phyloP scores from a whole-genome alignment of 2,888 invertebrate genomes.

The Ophioninae sp. region DNA sequence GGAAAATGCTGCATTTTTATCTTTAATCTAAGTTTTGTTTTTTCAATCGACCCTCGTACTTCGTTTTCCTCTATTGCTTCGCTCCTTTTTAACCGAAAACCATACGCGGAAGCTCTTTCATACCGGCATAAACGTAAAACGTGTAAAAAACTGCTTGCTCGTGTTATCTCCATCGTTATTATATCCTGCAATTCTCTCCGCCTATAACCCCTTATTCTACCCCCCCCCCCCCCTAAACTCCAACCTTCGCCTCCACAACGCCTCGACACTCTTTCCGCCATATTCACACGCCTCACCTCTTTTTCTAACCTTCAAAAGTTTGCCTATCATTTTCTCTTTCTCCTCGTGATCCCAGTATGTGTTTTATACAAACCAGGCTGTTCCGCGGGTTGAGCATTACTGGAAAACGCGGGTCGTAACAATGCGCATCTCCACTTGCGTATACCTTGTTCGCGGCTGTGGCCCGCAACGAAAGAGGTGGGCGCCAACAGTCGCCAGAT shows the following conservation, averaged over 20 bases:
- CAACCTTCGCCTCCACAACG: neutral
- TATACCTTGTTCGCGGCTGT: neutral
- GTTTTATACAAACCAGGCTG: constrained; percentile 52
- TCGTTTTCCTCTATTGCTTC: neutral
- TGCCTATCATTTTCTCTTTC: constrained; percentile 17
- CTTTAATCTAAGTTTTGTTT: neutral
- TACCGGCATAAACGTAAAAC: constrained; percentile 56
- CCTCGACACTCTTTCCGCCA: neutral
- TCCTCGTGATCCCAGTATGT: constrained; percentile 20
- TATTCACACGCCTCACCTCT: constrained; percentile 22
- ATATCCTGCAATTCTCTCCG: constrained; percentile 57
- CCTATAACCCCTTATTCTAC: neutral
- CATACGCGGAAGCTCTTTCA: neutral
- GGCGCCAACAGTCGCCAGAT: constrained; percentile 38
- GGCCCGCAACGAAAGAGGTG: neutral
- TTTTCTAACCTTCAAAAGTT: constrained; percentile 25
- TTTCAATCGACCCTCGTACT: neutral
- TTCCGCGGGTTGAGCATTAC: constrained; percentile 62
- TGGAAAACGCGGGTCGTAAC: constrained; percentile 62
- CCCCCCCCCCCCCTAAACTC: neutral
- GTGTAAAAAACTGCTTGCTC: constrained; percentile 62
- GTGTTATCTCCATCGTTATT: constrained; percentile 63
- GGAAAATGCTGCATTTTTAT: neutral
- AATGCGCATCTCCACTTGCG: constrained; percentile 31
- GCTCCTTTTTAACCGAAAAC: constrained; percentile 1